These are phyloP conservation scores for Sinocyclocheilus anshuiensis DNA, from an alignment of 2,113 vertebrate species.

Conservation along the genomic window DNA sequence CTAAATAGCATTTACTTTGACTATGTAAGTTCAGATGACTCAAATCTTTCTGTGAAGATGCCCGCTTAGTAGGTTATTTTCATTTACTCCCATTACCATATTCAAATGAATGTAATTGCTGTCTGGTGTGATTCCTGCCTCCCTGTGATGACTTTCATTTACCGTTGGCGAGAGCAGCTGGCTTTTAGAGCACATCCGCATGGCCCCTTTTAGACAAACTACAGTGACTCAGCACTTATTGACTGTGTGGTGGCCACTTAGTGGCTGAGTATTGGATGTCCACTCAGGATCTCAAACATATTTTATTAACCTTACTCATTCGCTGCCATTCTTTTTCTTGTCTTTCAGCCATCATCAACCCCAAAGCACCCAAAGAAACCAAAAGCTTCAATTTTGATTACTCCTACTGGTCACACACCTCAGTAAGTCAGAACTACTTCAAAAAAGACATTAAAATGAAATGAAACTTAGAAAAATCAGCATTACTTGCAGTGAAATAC, in stretches of 20 bases:
- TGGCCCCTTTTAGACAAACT: neutral
- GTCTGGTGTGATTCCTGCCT: neutral
- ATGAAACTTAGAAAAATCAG: neutral
- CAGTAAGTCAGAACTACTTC: slow-evolving; percentile 75
- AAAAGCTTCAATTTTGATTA: slow-evolving; percentile 99
- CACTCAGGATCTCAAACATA: neutral
- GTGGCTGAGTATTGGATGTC: slow-evolving; percentile 11
- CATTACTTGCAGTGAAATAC: neutral
- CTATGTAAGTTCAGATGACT: neutral
- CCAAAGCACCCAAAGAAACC: slow-evolving; percentile 95
- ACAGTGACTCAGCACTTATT: slow-evolving; percentile 39
- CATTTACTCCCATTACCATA: neutral
- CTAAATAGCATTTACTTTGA: neutral
- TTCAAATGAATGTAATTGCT: neutral
- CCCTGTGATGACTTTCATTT: slow-evolving; percentile 6
- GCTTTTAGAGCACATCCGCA: neutral
- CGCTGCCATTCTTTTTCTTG: slow-evolving; percentile 63
- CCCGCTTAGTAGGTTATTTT: neutral
- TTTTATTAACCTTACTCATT: slow-evolving; percentile 36
- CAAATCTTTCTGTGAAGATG: neutral
- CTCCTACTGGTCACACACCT: slow-evolving; percentile 98
- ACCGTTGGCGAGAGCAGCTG: neutral
- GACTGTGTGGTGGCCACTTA: slow-evolving; percentile 17
- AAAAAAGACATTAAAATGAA: neutral
- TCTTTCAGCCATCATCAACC: slow-evolving; percentile 91